phyloP scores from a whole-genome alignment of 2,888 invertebrate genomes.

The Strigamia transsilvanica region DNA sequence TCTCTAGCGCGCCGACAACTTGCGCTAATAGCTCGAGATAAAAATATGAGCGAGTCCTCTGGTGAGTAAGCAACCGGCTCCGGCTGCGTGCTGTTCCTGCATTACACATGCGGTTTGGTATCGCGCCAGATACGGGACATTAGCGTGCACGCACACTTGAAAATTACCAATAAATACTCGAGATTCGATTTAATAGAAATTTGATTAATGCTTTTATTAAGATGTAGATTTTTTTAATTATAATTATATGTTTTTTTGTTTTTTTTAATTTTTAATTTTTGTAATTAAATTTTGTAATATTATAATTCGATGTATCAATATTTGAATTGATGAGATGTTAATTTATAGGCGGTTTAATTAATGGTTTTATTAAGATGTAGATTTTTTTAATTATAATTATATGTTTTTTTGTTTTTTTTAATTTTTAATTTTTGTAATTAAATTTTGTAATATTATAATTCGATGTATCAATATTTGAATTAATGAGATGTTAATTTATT shows the following conservation, averaged over 20 bases:
- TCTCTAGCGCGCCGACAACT: neutral
- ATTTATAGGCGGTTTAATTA: neutral
- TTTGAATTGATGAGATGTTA: conserved; percentile 24
- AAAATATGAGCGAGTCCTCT: conserved; percentile 47
- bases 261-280: neutral
- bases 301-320: neutral
- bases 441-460: neutral
- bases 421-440: too few species aligned
- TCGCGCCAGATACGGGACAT: conserved; percentile 35
- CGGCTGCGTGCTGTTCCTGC: neutral
- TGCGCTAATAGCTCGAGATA: conserved; percentile 33
- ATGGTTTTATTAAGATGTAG: too few species aligned
- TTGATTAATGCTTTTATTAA: too few species aligned
- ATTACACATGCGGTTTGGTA: conserved; percentile 24
- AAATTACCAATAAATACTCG: neutral
- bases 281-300: neutral
- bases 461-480: neutral
- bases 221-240: neutral
- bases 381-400: neutral
- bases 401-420: too few species aligned
- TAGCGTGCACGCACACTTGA: neutral
- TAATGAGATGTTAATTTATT: conserved; percentile 31
- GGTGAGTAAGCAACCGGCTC: conserved; percentile 28
- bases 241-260: neutral
- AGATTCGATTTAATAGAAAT: too few species aligned